Evolutionary conservation across 2,888 invertebrate species (phyloP), one percentile per base, ranked within the genome.

Genomic region (Latrodectus elegans): DNA sequence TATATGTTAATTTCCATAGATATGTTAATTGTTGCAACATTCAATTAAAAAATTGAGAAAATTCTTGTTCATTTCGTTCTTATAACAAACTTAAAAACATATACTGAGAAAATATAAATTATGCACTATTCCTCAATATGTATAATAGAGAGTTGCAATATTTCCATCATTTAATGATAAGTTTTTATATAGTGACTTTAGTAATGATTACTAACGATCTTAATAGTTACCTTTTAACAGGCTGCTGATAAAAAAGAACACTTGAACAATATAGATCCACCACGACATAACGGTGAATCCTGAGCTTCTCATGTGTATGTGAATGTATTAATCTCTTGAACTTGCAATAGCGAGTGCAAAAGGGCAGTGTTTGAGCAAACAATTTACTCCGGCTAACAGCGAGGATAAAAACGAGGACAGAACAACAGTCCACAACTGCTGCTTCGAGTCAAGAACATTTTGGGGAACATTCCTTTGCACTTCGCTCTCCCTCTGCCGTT

Each of bases 201-300:
- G 38, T 38, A 38, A 38, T 38, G 38, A 38, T 38, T 38, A 38
- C 6, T 14, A 60, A 60, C 0, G n/a, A 9, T 60, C 10, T 8
- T 15, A 60, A 60, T 9, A 51, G 76, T 76, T 72, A 86, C 86
- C 86, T 86, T 86, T 86, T 71, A 86, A 86, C 76, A 86, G 86
- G 86, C 86, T 80, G 81, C 86, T 77, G 53, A 86, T 86, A 86
- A 86, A 86, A 80, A 86, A 86, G 86, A 86, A 86, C 86, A 86
- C 86, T 86, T 86, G 86, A 72, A 86, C 65, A 64, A 81, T 81
- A 72, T 52, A 81, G 86, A 86, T 81, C 76, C 86, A 86, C 53
- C 86, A 81, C 86, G 76, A 77, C 67, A 14, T 80, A 70, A 77
- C 55, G 77, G 38, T 60, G 86, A 81, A 86, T 86, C 85, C 80